Conservation (phyloP, 37 sponge, comb jelly and placozoan genomes). For the Beroe ovata region DNA sequence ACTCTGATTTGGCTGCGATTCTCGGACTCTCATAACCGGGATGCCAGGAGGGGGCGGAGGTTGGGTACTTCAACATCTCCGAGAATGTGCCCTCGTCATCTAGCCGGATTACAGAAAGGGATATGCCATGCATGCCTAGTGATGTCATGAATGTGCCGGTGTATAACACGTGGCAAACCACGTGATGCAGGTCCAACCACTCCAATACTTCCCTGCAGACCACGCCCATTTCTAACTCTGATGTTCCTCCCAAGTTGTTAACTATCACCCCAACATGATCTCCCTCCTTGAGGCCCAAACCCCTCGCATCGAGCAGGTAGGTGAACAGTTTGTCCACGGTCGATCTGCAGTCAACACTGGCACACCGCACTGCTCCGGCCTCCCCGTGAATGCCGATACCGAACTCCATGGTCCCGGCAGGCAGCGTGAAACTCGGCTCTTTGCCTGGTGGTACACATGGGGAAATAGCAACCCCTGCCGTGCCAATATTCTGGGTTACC, state of each 20-base stretch:
- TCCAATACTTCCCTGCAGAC: constrained; percentile 80
- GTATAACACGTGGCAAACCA: constrained; percentile 64
- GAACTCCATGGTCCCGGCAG: constrained; percentile 84
- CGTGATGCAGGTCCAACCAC: constrained; percentile 71
- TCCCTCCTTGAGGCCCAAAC: constrained; percentile 66
- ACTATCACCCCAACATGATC: constrained; percentile 81
- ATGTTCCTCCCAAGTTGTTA: constrained; percentile 96
- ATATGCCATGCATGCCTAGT: constrained; percentile 94
- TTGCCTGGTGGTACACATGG: constrained; percentile 88
- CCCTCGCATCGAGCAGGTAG: background rate
- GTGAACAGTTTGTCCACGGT: constrained; percentile 18
- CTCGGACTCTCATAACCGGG: background rate
- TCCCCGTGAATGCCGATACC: constrained; percentile 98
- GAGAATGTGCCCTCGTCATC: constrained; percentile 67
- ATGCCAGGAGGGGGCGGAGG: constrained; percentile 3
- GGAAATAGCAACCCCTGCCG: constrained; percentile 88
- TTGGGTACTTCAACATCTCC: constrained; percentile 68
- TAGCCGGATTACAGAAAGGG: constrained; percentile 78
- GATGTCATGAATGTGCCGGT: constrained; percentile 88
- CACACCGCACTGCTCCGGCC: constrained; percentile 74
- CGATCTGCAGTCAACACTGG: background rate
- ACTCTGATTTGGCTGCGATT: background rate
- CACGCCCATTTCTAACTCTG: constrained; percentile 85
- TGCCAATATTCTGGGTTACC: constrained; percentile 77
- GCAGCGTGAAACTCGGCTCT: constrained; percentile 78